A percentile compares a stretch with the other conserved stretches of the same genome.
Evolutionary conservation across 2,888 invertebrate genomes (phyloP).

Genomic region (Scotopteryx bipunctaria): DNA sequence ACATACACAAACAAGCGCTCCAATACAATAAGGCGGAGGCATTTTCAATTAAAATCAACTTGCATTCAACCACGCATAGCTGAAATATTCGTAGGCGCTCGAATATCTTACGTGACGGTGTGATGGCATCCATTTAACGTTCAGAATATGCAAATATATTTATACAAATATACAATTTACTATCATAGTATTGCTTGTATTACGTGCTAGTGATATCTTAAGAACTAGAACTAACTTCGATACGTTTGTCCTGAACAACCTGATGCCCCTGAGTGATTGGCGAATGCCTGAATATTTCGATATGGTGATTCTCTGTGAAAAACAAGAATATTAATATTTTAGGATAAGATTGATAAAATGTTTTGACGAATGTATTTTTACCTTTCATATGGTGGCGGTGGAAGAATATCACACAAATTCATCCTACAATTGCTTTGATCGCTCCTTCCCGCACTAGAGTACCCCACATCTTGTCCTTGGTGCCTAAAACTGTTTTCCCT

Average conservation of each 20-base stretch:
- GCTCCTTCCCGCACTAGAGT: conserved; percentile 61
- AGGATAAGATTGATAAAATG: neutral
- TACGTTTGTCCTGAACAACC: conserved; percentile 76
- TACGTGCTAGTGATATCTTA: conserved; percentile 76
- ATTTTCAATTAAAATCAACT: conserved; percentile 36
- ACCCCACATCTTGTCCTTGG: conserved; percentile 60
- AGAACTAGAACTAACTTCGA: conserved; percentile 66
- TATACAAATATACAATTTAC: conserved; percentile 70
- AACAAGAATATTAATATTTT: conserved; percentile 25
- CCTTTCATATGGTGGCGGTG: conserved; percentile 79
- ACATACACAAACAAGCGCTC: conserved; percentile 9
- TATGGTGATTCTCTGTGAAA: conserved; percentile 73
- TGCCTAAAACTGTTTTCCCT: conserved; percentile 76
- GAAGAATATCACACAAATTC: conserved; percentile 77
- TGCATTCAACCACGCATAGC: conserved; percentile 32
- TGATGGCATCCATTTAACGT: conserved; percentile 47
- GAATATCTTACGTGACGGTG: conserved; percentile 46
- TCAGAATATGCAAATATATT: conserved; percentile 58
- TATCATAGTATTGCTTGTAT: conserved; percentile 77
- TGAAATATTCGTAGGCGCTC: conserved; percentile 31
- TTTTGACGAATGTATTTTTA: conserved; percentile 38
- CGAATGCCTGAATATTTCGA: conserved; percentile 70
- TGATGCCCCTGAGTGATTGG: conserved; percentile 73
- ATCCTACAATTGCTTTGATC: conserved; percentile 71
- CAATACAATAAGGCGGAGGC: conserved; percentile 20